Evolutionary conservation across 1,140 invertebrate genomes (phyloP), one percentile per base, ranked within the genome.

Genomic region (Panonychus citri): DNA sequence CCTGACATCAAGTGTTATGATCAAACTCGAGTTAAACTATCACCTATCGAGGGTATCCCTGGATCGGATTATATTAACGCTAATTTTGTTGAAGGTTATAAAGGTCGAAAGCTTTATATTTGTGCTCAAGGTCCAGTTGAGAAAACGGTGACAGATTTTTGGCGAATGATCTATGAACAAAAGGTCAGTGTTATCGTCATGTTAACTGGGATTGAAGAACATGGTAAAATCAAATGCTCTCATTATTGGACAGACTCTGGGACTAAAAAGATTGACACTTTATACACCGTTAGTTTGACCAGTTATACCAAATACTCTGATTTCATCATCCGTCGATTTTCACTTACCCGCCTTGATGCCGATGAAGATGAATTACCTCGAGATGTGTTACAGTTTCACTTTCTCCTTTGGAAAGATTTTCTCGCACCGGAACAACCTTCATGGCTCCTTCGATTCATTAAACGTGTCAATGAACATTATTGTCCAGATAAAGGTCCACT

Each of bases 131-230:
- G 71, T 65, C 91, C 91, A 0, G 85, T 93, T 74, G 83, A 91
- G 54, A 80, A 82, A 28, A 95, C 89, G 0, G 81, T 93, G 1
- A 80, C 80, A 62, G 90, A 96, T 67, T 95, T 95, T 69, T 97
- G 91, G 91, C 75, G 86, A 54, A 91, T 96, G 87, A 83, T 95
- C 58, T 95, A 89, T 85, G 89, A 96, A 69, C 85, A 93, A 62
- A 56, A 56, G 19, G 73, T 88, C 49, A 80, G 87, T 66, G 75
- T 90, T 54, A 85, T 96, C 61, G 77, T 94, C 13, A 94, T 94
- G 89, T 70, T 95, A 28, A 91, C 86, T 8, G 89, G 90, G 68
- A 75, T 91, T n/a, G 86, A 91, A 67, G 88, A 93, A 71, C 85
- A 89, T 65, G 88, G 85, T 24, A 65, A 70, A 59, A 69, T 70